These are phyloP conservation scores for Mus minutoides DNA, from an alignment of 2,797 vertebrate genomes.

Conservation along the genomic window DNA sequence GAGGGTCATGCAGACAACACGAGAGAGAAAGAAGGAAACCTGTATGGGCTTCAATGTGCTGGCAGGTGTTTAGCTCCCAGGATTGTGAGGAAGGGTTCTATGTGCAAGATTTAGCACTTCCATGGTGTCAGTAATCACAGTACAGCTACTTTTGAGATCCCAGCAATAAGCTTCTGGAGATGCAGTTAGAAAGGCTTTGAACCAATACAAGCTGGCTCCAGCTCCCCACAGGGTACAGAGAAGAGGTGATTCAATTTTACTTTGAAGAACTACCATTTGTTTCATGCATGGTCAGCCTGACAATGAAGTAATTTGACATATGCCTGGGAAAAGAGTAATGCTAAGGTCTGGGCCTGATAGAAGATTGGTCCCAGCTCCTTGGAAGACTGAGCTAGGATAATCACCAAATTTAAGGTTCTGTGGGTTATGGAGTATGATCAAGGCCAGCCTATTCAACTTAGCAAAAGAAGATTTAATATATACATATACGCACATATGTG, in stretches of 20 bases:
- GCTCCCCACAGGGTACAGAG: fast-evolving
- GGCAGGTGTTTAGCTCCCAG: background rate
- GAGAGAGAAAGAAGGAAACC: background rate
- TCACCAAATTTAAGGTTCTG: no score
- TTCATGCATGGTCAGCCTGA: fast-evolving
- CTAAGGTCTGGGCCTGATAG: background rate
- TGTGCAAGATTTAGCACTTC: background rate
- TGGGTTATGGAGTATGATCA: background rate
- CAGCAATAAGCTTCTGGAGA: background rate
- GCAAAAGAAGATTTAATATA: background rate
- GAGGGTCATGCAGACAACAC: background rate
- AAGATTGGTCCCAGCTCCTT: no score
- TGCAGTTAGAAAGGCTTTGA: background rate
- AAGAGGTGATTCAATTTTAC: background rate
- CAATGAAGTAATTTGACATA: background rate
- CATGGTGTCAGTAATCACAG: background rate
- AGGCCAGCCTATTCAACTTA: background rate
- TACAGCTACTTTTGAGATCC: background rate
- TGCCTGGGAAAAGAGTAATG: background rate
- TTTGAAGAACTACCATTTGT: background rate
- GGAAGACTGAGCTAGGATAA: background rate
- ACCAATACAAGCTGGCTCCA: background rate
- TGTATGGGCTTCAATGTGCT: background rate
- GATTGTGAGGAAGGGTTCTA: background rate
- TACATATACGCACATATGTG: background rate